Conservation (phyloP, 2,113 vertebrate species). For the Anhinga rufa region DNA sequence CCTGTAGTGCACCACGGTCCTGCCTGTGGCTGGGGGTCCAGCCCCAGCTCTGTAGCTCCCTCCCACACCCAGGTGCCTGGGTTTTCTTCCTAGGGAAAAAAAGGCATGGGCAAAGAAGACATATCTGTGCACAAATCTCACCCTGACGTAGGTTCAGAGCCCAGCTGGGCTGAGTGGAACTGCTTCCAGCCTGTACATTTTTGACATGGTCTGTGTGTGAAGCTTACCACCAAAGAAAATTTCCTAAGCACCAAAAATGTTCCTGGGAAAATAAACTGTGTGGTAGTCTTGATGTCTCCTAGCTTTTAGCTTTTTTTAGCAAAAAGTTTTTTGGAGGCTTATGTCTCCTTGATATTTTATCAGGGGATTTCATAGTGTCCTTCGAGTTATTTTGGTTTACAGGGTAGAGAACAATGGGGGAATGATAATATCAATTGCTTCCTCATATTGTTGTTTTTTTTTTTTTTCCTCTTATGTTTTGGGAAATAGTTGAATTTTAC, state of each 20-base stretch:
- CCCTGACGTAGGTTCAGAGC: background rate
- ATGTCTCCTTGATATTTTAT: background rate
- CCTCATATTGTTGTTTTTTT: slow-evolving; percentile 42
- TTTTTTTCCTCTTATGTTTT: slow-evolving; percentile 16
- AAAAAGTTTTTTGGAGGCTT: background rate
- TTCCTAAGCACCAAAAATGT: background rate
- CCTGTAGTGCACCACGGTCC: accelerated
- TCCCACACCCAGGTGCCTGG: background rate
- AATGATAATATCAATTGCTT: slow-evolving; percentile 56
- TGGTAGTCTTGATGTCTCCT: background rate
- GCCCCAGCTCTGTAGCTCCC: background rate
- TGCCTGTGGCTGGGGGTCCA: background rate
- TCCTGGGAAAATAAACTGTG: background rate
- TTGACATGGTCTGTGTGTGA: background rate
- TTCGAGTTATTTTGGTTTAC: slow-evolving; percentile 44
- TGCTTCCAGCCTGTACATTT: background rate
- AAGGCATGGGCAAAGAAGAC: background rate
- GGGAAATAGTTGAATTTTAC: slow-evolving; percentile 14
- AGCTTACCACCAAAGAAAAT: background rate
- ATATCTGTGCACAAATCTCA: background rate
- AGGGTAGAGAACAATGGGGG: slow-evolving; percentile 21
- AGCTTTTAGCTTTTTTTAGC: background rate
- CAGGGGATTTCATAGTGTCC: slow-evolving; percentile 14
- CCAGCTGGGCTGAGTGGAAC: background rate
- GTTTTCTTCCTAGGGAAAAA: background rate